Conservation (phyloP, 1,140 invertebrate species). For the Tetragonula clypearis region DNA sequence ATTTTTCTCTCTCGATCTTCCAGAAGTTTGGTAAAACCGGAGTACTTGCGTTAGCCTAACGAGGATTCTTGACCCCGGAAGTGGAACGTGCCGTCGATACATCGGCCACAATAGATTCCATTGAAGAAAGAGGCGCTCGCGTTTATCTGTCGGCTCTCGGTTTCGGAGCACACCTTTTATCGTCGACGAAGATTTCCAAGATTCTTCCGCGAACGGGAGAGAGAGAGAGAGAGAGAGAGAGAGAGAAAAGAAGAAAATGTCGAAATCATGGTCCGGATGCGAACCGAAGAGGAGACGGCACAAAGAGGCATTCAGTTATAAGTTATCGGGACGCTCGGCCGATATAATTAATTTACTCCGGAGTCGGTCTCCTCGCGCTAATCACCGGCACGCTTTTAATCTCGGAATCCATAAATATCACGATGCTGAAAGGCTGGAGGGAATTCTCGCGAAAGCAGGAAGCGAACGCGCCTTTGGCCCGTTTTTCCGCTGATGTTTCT, state of each 20-base stretch:
- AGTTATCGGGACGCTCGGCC: conserved; percentile 25
- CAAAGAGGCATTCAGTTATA: conserved; percentile 51
- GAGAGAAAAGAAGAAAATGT: conserved; percentile 26
- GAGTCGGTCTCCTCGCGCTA: background rate
- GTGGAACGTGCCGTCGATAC: conserved; percentile 20
- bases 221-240: too few relatives aligned
- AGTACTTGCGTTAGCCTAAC: background rate
- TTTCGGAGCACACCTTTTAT: conserved; percentile 27
- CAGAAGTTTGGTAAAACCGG: conserved; percentile 23
- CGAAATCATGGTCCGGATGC: conserved; percentile 35
- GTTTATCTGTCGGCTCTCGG: conserved; percentile 3
- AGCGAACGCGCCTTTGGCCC: background rate
- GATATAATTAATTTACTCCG: conserved; percentile 48
- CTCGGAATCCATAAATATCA: conserved; percentile 43
- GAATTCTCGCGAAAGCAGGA: conserved; percentile 16
- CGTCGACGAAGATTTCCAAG: conserved; percentile 28
- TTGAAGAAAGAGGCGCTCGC: conserved; percentile 20
- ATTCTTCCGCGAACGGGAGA: conserved; percentile 40
- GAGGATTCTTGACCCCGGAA: conserved; percentile 22
- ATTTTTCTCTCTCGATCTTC: too few relatives aligned
- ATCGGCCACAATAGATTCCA: conserved; percentile 39
- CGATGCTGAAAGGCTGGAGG: background rate
- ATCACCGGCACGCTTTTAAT: conserved; percentile 37
- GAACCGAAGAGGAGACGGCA: conserved; percentile 3
- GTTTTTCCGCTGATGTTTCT: background rate